Conservation (phyloP, 2,797 vertebrate genomes). For the Sebastes jordani region DNA sequence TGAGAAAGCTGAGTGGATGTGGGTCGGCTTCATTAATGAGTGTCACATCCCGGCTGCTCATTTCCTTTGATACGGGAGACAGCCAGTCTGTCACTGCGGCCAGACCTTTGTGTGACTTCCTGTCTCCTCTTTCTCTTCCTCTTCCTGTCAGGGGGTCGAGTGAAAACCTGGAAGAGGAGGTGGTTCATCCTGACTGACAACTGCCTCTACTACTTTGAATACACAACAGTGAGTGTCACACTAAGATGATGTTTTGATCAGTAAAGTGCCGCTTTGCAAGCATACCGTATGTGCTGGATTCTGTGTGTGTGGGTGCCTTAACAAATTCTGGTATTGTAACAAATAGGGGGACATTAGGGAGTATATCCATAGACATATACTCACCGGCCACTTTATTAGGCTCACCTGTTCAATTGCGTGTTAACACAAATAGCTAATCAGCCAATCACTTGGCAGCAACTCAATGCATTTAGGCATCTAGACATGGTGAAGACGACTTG, state of each 20-base stretch:
- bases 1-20: neutral
- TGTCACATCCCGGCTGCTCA: conserved; percentile 37
- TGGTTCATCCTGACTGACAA: conserved; percentile 97
- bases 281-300: neutral
- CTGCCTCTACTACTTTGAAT: conserved; percentile 96
- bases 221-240: conserved; percentile 88
- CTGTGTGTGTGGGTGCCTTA: neutral
- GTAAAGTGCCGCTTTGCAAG: neutral
- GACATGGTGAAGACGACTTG: too few species aligned
- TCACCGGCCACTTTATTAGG: too few species aligned
- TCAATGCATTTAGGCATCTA: too few species aligned
- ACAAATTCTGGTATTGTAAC: neutral
- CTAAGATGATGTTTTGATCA: neutral
- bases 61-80: conserved; percentile 54
- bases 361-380: too few species aligned
- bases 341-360: too few species aligned
- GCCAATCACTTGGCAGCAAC: too few species aligned
- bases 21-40: conserved; percentile 3
- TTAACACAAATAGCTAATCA: too few species aligned
- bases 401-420: too few species aligned
- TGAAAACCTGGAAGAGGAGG: conserved; percentile 95
- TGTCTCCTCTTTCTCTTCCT: conserved; percentile 58
- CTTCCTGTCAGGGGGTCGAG: conserved; percentile 87
- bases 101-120: conserved; percentile 49
- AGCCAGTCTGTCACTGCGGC: conserved; percentile 57